Evolutionary conservation across 2,797 vertebrate species (phyloP), one percentile per base, ranked within the genome.

Genomic region (Malacoraja senta): DNA sequence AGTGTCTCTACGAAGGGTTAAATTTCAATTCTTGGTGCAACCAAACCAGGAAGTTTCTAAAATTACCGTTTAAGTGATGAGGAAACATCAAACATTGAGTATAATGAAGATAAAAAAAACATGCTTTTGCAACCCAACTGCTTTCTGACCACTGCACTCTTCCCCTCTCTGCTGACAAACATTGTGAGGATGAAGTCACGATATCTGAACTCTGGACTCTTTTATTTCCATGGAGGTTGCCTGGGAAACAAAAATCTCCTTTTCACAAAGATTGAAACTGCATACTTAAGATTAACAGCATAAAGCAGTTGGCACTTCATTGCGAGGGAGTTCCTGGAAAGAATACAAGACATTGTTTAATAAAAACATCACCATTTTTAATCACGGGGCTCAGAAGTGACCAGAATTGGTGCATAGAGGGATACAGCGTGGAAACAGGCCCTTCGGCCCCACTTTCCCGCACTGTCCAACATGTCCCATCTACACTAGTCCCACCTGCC

Each of bases 81-180:
- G 68, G 90, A 76, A 92, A 92, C 58, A 19, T 53, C 38, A 92
- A 53, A 74, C 21, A 71, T 53, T 92, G n/a, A 2, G 71, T 92
- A 24, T 53, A 92, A 92, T 17, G 38, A 92, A 53, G 68, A 92
- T 74, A 71, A 53, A 9, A 53, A 9, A 35, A 53, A 92, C 44
- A 76, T 74, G 71, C 71, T 92, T 92, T 92, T 92, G 90, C 90
- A 92, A 92, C 13, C 26, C 90, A 92, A 92, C 90, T 92, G 90
- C 90, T 92, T 76, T 92, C 53, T 92, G 72, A 92, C 90, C 72
- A 26, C 71, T 1, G 8, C 15, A 35, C n/a, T 24, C 68, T 74
- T 92, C 29, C 9, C 71, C 71, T 35, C 3, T 24, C 24, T 76
- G 19, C 21, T 53, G 24, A 74, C 38, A 29, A 63, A 63, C 53